Evolutionary conservation across 2,888 invertebrate genomes (phyloP).

Genomic region (Drosophila limbata): DNA sequence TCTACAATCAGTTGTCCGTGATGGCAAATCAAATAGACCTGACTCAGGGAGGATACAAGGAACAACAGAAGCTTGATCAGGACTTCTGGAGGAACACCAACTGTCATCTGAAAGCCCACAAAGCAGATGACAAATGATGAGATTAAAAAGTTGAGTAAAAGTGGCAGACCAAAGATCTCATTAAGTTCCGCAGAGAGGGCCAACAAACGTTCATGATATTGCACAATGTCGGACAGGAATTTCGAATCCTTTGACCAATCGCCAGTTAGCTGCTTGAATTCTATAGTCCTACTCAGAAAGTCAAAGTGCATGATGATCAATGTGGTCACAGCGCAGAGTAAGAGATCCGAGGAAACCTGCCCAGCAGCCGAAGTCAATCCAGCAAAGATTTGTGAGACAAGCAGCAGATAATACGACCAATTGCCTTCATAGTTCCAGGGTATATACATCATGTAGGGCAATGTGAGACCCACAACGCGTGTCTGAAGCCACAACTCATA

Average conservation of each 20-base stretch:
- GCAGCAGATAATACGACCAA: conserved; percentile 71
- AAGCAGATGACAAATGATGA: conserved; percentile 83
- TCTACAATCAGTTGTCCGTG: conserved; percentile 76
- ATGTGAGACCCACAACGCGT: conserved; percentile 48
- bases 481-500: conserved; percentile 60
- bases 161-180: conserved; percentile 78
- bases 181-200: conserved; percentile 70
- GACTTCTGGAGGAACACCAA: conserved; percentile 62
- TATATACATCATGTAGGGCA: conserved; percentile 72
- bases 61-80: conserved; percentile 74
- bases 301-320: conserved; percentile 83
- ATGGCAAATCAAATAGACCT: conserved; percentile 80
- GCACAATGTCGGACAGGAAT: conserved; percentile 60
- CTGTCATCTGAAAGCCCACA: conserved; percentile 81
- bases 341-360: conserved; percentile 80
- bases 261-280: conserved; percentile 23
- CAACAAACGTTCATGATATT: conserved; percentile 70
- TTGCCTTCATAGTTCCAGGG: conserved; percentile 71
- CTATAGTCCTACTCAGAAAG: conserved; percentile 58
- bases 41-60: conserved; percentile 71
- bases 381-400: conserved; percentile 63
- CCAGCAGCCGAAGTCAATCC: conserved; percentile 77
- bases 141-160: conserved; percentile 79
- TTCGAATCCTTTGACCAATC: conserved; percentile 47
- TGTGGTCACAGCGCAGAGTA: conserved; percentile 76